phyloP scores from a whole-genome alignment of 2,888 invertebrate species.

The Notodonta ziczac region DNA sequence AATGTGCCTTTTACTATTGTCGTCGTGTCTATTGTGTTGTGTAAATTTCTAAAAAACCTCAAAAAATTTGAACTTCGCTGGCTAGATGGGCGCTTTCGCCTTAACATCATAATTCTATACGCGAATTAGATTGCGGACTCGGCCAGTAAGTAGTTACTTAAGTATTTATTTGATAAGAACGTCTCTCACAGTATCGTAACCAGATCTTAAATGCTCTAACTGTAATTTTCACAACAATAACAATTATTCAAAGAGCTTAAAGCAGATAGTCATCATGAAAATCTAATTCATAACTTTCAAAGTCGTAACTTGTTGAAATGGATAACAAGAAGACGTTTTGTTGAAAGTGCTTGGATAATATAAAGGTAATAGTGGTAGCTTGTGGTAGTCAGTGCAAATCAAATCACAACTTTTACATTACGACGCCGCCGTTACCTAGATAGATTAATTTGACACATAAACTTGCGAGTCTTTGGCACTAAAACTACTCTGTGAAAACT shows the following conservation, averaged over 20 bases:
- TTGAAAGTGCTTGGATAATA: neutral
- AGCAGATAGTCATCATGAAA: neutral
- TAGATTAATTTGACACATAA: neutral
- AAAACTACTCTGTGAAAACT: neutral
- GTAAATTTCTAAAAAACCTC: no score
- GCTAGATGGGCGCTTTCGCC: no score
- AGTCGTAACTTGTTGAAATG: neutral
- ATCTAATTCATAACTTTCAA: neutral
- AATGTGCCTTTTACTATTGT: no score
- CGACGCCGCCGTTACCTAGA: neutral
- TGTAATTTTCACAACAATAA: neutral
- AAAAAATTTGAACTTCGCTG: no score
- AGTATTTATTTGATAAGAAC: no score
- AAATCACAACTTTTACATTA: neutral
- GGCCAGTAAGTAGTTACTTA: no score
- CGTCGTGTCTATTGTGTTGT: no score
- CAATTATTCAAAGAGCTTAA: neutral
- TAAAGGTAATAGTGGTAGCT: neutral
- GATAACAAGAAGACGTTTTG: neutral
- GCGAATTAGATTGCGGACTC: no score
- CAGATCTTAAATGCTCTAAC: neutral
- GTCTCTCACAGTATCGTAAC: no score
- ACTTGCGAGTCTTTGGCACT: neutral
- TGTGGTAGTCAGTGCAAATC: neutral
- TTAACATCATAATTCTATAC: no score